These are phyloP conservation scores for Oenanthe melanoleuca DNA, from an alignment of 2,113 vertebrate species.

Conservation along the genomic window DNA sequence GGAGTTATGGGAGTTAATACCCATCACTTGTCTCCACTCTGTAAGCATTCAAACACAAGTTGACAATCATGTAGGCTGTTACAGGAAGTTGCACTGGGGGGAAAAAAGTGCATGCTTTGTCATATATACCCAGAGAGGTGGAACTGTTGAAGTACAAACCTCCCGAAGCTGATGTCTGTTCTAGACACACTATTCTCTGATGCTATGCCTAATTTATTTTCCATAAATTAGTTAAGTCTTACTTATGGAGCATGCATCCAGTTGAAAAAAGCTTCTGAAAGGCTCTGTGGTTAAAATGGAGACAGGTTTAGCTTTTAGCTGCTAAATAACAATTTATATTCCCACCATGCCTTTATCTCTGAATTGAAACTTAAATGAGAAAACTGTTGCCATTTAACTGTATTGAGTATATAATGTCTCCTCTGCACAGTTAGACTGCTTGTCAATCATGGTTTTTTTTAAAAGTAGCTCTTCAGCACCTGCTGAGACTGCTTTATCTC, in stretches of 20 bases:
- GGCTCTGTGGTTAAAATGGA: neutral
- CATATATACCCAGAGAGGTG: neutral
- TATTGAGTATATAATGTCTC: neutral
- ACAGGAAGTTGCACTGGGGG: neutral
- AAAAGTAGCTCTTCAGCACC: neutral
- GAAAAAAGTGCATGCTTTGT: neutral
- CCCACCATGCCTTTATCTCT: neutral
- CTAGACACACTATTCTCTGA: neutral
- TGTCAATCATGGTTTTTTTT: neutral
- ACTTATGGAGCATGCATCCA: neutral
- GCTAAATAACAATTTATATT: neutral
- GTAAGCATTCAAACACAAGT: neutral
- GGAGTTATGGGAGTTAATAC: neutral
- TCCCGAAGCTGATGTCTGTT: neutral
- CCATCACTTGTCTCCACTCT: neutral
- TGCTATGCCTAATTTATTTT: neutral
- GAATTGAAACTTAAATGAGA: neutral
- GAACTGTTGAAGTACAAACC: neutral
- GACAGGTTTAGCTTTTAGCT: neutral
- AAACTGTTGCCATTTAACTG: neutral
- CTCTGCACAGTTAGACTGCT: neutral
- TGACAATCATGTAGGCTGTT: neutral
- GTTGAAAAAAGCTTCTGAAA: neutral
- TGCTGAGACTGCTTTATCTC: neutral
- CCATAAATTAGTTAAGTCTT: neutral